Percentiles rank a stretch among this genome's conserved stretches.
Evolutionary conservation across 2,797 vertebrate genomes (phyloP).

Genomic region (Champsocephalus esox): DNA sequence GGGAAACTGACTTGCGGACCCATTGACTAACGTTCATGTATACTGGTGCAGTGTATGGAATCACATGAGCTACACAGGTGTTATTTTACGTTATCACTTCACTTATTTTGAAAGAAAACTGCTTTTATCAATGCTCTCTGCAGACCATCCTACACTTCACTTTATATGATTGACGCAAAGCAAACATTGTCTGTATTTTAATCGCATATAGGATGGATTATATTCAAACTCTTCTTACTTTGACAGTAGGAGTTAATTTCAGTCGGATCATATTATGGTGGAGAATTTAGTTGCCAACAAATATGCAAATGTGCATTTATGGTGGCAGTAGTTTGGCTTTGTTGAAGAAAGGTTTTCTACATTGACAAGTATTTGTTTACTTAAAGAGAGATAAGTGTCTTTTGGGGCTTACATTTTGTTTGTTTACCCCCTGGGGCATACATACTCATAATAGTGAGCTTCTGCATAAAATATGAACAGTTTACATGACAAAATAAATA

Average conservation of each 20-base stretch:
- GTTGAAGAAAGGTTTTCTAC: constrained; percentile 2
- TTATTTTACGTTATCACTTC: not conserved
- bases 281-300: constrained; percentile 33
- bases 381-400: constrained; percentile 21
- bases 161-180: constrained; percentile 6
- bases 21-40: not conserved
- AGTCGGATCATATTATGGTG: constrained; percentile 7
- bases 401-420: constrained; percentile 9
- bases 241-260: not conserved
- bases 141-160: not conserved
- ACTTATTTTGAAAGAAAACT: not conserved
- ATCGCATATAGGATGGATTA: not conserved
- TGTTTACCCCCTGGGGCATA: constrained; percentile 44
- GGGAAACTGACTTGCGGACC: too few species aligned
- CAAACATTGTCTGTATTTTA: not conserved
- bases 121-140: not conserved
- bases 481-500: not conserved
- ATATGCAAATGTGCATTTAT: constrained; percentile 21
- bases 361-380: constrained; percentile 34
- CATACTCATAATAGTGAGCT: not conserved
- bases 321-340: constrained; percentile 37
- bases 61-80: not conserved
- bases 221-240: not conserved
- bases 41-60: not conserved
- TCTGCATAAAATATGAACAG: not conserved